Evolutionary conservation across 2,888 invertebrate genomes (phyloP), one percentile per base, ranked within the genome.

Genomic region (Stictocephala bisonia): DNA sequence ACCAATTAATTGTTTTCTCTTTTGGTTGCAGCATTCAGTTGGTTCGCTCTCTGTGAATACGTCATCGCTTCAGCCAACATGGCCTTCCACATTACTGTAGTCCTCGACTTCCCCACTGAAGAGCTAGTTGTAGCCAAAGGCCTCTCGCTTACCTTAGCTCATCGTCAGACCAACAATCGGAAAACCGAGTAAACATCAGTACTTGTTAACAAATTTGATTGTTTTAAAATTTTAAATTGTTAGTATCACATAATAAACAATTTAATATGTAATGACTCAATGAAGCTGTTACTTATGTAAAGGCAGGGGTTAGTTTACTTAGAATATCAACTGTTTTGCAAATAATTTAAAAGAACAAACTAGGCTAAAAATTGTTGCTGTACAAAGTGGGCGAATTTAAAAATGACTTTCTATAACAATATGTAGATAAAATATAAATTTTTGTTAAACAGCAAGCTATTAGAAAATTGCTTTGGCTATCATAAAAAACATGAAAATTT

Each of bases 21-120:
- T 60, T 74, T 75, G 78, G 71, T 88, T 88, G 78, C 87, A 96
- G 97, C 96, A 56, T 97, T 97, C 86, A 96, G 95, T 83, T 93
- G 93, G 92, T 97, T 97, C 86, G 95, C 97, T 1, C 88, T 94
- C 73, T 96, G 94, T 84, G 97, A 97, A 85, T 97, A 97, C 84
- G 88, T 95, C 82, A 92, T 97, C 81, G 96, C 96, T 71, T 90
- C 92, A 70, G 91, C 94, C 78, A 97, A 96, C 85, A 96, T 97
- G 94, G 92, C 92, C 73, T 97, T 95, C 86, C 96, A 97, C 82
- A 90, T 94, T 77, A 92, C 95, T 41, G 93, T 95, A 70, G 91
- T 94, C 74, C 87, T 91, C 82, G 96, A 97, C 85, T 93, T 97
- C 83, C 93, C 94, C 13, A 88, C 90, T 56, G 94, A 95, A 83